A percentile compares a stretch with the other conserved stretches of the same genome.
Evolutionary conservation across 1,140 invertebrate genomes (phyloP).

Genomic region (Drosophila santomea): DNA sequence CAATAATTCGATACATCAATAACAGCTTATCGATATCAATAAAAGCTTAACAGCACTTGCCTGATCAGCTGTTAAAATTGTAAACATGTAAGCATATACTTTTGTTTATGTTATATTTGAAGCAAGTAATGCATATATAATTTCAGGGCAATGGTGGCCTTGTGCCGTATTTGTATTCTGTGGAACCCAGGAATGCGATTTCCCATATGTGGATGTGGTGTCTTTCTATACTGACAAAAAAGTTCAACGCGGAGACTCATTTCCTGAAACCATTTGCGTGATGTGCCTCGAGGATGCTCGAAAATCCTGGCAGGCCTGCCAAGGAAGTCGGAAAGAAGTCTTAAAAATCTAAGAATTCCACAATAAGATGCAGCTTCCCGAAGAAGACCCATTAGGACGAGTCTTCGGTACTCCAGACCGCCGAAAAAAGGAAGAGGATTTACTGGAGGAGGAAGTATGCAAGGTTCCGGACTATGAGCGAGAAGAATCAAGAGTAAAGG

Average conservation of each 20-base stretch:
- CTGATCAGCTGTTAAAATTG: neutral
- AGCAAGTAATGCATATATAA: no score
- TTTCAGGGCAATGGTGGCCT: neutral
- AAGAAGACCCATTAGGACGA: no score
- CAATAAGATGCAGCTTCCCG: no score
- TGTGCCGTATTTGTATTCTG: conserved; percentile 18
- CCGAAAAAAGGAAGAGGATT: no score
- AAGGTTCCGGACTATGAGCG: no score
- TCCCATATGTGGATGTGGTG: neutral
- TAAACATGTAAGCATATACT: neutral
- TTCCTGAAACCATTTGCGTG: neutral
- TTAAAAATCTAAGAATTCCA: no score
- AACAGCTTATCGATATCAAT: neutral
- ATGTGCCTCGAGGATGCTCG: neutral
- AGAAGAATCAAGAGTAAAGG: no score
- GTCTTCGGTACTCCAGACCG: no score
- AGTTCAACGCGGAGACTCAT: neutral
- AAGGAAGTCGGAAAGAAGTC: no score
- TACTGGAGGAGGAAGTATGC: no score
- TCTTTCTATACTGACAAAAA: neutral
- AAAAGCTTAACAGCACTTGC: neutral
- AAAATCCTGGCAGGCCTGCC: no score
- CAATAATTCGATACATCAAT: neutral
- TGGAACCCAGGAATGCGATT: neutral
- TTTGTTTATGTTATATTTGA: neutral